Evolutionary conservation across 2,113 vertebrate genomes (phyloP).

Genomic region (Spizaetus ornatus): DNA sequence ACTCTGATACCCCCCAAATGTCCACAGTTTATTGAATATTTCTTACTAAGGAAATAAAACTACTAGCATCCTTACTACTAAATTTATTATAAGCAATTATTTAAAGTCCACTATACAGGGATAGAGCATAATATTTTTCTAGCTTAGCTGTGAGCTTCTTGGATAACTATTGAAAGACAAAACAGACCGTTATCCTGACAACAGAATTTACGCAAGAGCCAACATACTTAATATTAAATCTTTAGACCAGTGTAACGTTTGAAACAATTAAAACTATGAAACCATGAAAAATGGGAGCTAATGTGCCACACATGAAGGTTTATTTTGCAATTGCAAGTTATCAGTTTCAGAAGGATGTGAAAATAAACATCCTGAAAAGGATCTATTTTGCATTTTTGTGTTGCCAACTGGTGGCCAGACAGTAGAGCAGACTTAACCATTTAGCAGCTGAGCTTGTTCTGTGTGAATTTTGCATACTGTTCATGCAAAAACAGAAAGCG

Average conservation of each 20-base stretch:
- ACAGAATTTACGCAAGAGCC: slow-evolving; percentile 30
- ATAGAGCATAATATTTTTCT: slow-evolving; percentile 7
- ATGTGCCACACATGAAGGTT: slow-evolving; percentile 38
- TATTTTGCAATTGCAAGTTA: slow-evolving; percentile 58
- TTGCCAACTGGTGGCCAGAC: slow-evolving; percentile 68
- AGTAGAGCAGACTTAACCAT: slow-evolving; percentile 60
- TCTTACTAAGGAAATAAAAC: slow-evolving; percentile 2
- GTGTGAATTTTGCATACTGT: not conserved
- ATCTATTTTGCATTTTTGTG: slow-evolving; percentile 68
- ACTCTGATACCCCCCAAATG: not conserved
- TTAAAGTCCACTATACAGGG: not conserved
- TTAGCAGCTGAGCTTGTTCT: slow-evolving; percentile 36
- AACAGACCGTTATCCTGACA: slow-evolving; percentile 27
- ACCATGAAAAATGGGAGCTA: slow-evolving; percentile 57
- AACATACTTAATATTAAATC: slow-evolving; percentile 51
- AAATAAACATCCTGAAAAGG: slow-evolving; percentile 69
- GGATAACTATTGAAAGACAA: slow-evolving; percentile 20
- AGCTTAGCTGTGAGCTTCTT: slow-evolving; percentile 1
- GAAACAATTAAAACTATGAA: slow-evolving; percentile 54
- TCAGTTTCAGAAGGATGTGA: slow-evolving; percentile 60
- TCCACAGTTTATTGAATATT: not conserved
- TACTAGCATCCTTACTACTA: not conserved
- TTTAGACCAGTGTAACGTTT: slow-evolving; percentile 47
- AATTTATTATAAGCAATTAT: slow-evolving; percentile 26
- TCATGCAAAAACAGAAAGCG: not conserved